Conservation (phyloP, 2,113 vertebrate genomes). For the Meriones unguiculatus region DNA sequence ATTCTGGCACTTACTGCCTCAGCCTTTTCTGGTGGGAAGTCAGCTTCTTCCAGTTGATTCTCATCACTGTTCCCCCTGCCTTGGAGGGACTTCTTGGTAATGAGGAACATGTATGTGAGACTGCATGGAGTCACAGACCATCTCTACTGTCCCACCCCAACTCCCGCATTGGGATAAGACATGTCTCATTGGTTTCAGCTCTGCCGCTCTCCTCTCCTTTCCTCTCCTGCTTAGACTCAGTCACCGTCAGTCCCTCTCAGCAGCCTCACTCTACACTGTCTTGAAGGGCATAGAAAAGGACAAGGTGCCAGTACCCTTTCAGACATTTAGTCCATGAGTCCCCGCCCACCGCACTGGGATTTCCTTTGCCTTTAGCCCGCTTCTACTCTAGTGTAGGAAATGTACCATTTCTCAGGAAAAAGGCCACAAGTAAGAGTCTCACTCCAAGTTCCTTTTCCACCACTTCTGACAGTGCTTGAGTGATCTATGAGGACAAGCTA, state of each 20-base stretch:
- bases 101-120: neutral
- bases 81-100: neutral
- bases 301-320: neutral
- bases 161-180: neutral
- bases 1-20: neutral
- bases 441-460: neutral
- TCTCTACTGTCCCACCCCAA: neutral
- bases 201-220: neutral
- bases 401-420: neutral
- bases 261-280: neutral
- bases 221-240: neutral
- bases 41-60: neutral
- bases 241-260: neutral
- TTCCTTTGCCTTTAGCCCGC: neutral
- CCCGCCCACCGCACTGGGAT: neutral
- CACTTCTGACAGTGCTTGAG: neutral
- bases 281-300: neutral
- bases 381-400: neutral
- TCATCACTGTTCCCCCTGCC: neutral
- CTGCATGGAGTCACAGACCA: no score
- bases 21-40: neutral
- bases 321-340: neutral
- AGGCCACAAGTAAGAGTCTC: neutral
- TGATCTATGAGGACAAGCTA: neutral
- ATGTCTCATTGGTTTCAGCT: neutral